Evolutionary conservation across 2,888 invertebrate species (phyloP), one percentile per base, ranked within the genome.

Genomic region (Chorisops tibialis): DNA sequence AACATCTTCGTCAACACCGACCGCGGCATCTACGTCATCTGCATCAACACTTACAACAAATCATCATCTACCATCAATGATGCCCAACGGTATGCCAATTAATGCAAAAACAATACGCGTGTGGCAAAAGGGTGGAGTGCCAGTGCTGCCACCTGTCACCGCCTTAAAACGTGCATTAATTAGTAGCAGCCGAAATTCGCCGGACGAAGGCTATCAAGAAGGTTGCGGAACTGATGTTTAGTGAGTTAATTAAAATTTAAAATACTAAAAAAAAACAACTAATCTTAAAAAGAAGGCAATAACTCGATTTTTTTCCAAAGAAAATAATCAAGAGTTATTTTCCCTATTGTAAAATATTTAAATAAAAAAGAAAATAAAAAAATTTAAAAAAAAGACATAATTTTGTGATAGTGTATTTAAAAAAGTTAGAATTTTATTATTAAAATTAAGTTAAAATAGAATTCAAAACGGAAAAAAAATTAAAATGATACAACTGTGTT

Each of bases 171-270:
- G 92, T 67, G 92, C 89, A 64, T 84, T 92, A 67, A 88, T 87
- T 69, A 89, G 87, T 77, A 89, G 86, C 72, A 89, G 87, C 71
- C 86, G 93, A 73, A 92, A 91, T 76, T 89, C 93, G 21, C 89
- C 91, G 43, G 94, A 94, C 73, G 93, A 94, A 78, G 91, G 92
- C 66, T 93, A 93, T 77, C 93, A 93, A 78, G 93, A 93, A 80
- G 93, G 93, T 72, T 91, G 92, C 79, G 93, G 93, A 69, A 93
- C 93, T 69, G 93, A 93, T 79, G 93, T 93, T 77, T 93, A 89
- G 66, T 68, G 37, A 61, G 39, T 62, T 22, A 11, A 12, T 9
- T 48, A 38, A 3, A 48, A 21, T 24, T 37, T 30, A 37, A 58
- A 4, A 45, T 41, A 24, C 14, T 5, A 24, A 24, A 47, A 16